These are phyloP conservation scores for Tyrophagus putrescentiae DNA, from an alignment of 1,140 invertebrate species.

Conservation along the genomic window DNA sequence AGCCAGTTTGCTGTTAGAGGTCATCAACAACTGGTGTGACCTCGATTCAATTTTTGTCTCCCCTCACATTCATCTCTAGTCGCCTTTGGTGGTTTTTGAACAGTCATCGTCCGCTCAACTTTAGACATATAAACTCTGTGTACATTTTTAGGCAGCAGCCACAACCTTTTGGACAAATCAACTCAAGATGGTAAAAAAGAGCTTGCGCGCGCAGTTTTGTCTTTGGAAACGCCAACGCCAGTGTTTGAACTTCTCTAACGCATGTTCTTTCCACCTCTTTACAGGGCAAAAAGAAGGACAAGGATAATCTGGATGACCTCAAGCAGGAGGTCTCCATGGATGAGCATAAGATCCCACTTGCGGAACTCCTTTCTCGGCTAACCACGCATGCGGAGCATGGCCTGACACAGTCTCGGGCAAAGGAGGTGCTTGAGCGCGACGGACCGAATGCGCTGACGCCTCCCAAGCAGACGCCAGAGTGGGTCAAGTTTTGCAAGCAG, in stretches of 20 bases:
- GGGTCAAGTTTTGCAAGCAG: conserved; percentile 43
- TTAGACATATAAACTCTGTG: too few species aligned
- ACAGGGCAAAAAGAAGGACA: conserved; percentile 60
- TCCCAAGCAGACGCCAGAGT: conserved; percentile 39
- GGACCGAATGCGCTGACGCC: conserved; percentile 55
- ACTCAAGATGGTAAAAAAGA: neutral
- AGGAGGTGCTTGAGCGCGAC: conserved; percentile 39
- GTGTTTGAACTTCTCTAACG: too few species aligned
- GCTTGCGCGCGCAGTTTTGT: neutral
- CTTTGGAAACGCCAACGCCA: too few species aligned
- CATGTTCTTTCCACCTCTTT: too few species aligned
- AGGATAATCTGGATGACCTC: conserved; percentile 80
- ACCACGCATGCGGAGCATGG: conserved; percentile 79
- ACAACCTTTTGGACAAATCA: too few species aligned
- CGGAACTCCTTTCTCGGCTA: conserved; percentile 88
- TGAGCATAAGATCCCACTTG: conserved; percentile 88
- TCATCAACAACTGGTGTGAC: too few species aligned
- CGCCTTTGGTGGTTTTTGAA: too few species aligned
- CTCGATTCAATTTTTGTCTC: too few species aligned
- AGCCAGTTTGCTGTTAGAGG: too few species aligned
- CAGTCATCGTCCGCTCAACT: too few species aligned
- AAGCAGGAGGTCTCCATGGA: conserved; percentile 97
- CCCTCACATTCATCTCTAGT: too few species aligned
- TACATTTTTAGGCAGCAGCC: too few species aligned
- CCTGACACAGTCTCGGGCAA: conserved; percentile 40